Conservation (phyloP, 2,113 vertebrate genomes). For the Strix uralensis region DNA sequence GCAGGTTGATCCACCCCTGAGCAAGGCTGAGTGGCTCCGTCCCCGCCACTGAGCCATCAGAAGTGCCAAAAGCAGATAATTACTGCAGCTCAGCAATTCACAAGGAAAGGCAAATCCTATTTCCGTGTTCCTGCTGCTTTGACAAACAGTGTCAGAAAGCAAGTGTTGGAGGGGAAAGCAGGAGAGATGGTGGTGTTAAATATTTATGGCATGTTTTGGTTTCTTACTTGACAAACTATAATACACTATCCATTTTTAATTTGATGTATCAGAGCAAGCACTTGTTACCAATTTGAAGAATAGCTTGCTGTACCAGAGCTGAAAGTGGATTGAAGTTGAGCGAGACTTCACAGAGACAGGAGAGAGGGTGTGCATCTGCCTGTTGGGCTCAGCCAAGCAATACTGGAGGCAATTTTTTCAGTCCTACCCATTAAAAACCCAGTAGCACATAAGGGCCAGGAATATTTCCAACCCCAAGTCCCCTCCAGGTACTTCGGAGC, state of each 20-base stretch:
- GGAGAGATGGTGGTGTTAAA: conserved; percentile 60
- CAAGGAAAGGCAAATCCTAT: conserved; percentile 57
- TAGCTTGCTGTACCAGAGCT: conserved; percentile 30
- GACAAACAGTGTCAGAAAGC: conserved; percentile 58
- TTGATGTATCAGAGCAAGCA: conserved; percentile 66
- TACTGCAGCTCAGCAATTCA: conserved; percentile 13
- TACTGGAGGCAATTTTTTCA: not conserved
- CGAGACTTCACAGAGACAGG: not conserved
- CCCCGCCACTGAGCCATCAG: conserved; percentile 16
- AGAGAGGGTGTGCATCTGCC: not conserved
- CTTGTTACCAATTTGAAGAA: conserved; percentile 69
- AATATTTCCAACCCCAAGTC: not conserved
- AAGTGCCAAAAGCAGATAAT: conserved; percentile 49
- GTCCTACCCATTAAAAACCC: not conserved
- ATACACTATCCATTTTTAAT: conserved; percentile 74
- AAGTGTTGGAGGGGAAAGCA: not conserved
- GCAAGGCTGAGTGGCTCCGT: not conserved
- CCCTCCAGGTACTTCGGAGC: not conserved
- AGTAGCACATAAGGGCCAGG: not conserved
- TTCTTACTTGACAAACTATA: conserved; percentile 72
- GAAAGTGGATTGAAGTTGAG: not conserved
- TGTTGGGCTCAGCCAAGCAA: not conserved
- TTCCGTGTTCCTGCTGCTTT: conserved; percentile 54
- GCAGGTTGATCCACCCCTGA: not conserved
- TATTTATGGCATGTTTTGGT: conserved; percentile 73